phyloP scores from a whole-genome alignment of 92 coral and sea anemone genomes.

The Siderastrea siderea region DNA sequence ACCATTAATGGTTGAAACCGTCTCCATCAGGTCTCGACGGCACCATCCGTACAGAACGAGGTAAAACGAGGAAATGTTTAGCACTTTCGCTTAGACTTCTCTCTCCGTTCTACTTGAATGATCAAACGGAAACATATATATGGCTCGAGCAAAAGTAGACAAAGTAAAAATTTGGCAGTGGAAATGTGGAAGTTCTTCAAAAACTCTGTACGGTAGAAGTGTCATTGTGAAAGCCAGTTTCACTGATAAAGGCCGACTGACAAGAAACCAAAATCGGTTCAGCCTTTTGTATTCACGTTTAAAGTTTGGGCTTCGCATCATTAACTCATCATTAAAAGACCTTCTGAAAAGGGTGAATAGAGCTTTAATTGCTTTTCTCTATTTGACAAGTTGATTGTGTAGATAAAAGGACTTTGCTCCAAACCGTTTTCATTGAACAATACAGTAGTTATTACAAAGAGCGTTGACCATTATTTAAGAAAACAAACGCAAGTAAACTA shows the following conservation, averaged over 20 bases:
- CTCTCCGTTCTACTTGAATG: too few species aligned
- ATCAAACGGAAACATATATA: too few species aligned
- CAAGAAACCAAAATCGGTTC: background rate
- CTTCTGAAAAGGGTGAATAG: slow-evolving; percentile 30
- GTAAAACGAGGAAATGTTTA: background rate
- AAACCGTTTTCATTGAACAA: background rate
- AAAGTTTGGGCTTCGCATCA: background rate
- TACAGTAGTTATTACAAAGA: slow-evolving; percentile 4
- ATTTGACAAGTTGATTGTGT: slow-evolving; percentile 38
- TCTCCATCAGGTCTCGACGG: background rate
- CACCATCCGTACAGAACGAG: background rate
- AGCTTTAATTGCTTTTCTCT: slow-evolving; percentile 37
- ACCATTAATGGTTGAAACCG: background rate
- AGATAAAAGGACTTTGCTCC: slow-evolving; percentile 12
- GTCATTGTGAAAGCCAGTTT: too few species aligned
- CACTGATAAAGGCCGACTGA: too few species aligned
- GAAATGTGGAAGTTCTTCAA: too few species aligned
- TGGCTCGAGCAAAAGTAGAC: too few species aligned
- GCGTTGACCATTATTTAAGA: background rate
- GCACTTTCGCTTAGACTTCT: too few species aligned
- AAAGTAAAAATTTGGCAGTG: too few species aligned
- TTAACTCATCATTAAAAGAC: slow-evolving; percentile 12
- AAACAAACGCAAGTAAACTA: background rate
- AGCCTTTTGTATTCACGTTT: background rate
- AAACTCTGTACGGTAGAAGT: too few species aligned